Evolutionary conservation across 1,140 invertebrate species (phyloP).

Genomic region (Neuroterus valhalla): DNA sequence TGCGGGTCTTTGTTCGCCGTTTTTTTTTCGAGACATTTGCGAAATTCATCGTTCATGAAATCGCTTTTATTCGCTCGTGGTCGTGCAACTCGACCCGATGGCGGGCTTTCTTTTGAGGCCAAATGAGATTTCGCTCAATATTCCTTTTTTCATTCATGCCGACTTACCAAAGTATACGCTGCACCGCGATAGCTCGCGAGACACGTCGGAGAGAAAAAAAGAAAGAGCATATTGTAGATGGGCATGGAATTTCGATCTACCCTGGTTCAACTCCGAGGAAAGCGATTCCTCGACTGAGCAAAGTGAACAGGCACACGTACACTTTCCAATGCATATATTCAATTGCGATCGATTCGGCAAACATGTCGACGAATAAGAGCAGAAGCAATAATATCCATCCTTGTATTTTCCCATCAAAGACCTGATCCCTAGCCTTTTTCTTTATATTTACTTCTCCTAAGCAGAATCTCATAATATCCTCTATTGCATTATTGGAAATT

Average conservation of each 20-base stretch:
- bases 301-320: conserved; percentile 20
- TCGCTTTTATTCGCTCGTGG: conserved; percentile 39
- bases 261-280: not conserved
- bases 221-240: not conserved
- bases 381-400: conserved; percentile 23
- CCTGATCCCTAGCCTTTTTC: not conserved
- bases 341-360: conserved; percentile 27
- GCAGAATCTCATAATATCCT: too few species aligned
- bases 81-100: conserved; percentile 17
- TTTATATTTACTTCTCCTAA: too few species aligned
- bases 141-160: too few species aligned
- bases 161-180: too few species aligned
- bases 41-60: conserved; percentile 45
- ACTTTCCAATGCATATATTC: conserved; percentile 12
- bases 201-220: not conserved
- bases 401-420: conserved; percentile 20
- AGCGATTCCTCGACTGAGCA: not conserved
- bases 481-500: too few species aligned
- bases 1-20: conserved; percentile 35
- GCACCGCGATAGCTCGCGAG: not conserved
- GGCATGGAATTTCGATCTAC: conserved; percentile 11
- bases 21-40: conserved; percentile 38
- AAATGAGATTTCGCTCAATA: conserved; percentile 12
- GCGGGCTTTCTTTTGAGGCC: not conserved
- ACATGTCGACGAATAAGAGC: conserved; percentile 25